Base-by-base conservation (phyloP, 1,140 invertebrate species). In the Neelides sp. region DNA sequence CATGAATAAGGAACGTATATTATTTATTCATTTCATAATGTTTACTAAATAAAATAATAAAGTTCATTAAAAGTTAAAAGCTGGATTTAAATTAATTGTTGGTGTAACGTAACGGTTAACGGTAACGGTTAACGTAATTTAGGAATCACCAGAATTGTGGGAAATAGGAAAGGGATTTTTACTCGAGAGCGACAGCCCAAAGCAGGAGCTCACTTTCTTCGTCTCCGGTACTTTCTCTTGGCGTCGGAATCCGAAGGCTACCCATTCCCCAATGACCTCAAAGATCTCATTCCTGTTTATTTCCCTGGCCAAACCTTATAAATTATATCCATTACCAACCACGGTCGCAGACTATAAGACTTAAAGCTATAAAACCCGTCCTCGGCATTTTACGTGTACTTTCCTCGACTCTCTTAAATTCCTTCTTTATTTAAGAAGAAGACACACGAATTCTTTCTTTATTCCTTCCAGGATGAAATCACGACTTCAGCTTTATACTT, bases 131-230 rank as follows among this genome's bases (percentile, higher is more conserved):
- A 10, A n/a, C 10, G 15, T 52, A 19, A n/a, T n/a, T n/a, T 35
- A 63, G 62, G 55, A 48, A 59, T 56, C 28, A 73, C 61, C 12
- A 62, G 76, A 54, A 71, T 74, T 8, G 66, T 68, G 34, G 75
- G 75, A 5, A 79, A 78, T 54, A 70, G 69, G 50, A 78, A 78
- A 64, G 76, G 76, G 13, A 62, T 78, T 10, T 73, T 78, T 43
- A 78, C 76, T 3, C 59, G 77, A 47, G 69, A 76, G 23, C 56
- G 76, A 28, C 71, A 78, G 56, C 76, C 76, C 1, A 78, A 78
- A 62, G 62, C 67, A 34, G 67, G 73, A 1, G 76, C 74, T 27
- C 70, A 72, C 62, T 37, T 74, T 1, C 52, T 78, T 4, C 58
- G 72, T 49, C 57, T 73, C 40, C 55, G 65, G 12, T 65, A 66